Base-by-base conservation (phyloP, 2,888 invertebrate genomes). In the Eustalomyia histrio region DNA sequence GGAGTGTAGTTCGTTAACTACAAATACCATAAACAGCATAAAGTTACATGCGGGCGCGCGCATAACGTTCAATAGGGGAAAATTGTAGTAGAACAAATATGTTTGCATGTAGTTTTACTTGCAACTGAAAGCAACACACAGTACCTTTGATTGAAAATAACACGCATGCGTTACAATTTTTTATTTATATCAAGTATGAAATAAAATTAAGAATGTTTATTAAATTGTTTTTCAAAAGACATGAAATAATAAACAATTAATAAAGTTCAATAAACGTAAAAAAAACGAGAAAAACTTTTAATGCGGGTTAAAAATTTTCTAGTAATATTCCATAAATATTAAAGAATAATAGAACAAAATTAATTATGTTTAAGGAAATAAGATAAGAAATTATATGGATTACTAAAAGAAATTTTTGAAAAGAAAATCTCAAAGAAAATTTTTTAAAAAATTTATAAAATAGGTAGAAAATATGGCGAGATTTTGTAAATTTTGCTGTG, bases 31-130 rank as follows among this genome's bases (percentile, higher is more conserved):
- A 53, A 17, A 21, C 18, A 58, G 78, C 78, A 81, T 78, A 67
- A 78, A 69, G 78, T 72, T 78, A 67, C 67, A 81, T 81, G 81
- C 81, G 81, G 81, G 81, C 81, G 73, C 71, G 69, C 68, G 65
- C 65, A 63, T 52, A 58, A 61, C 24, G 8, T 53, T 0, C 9
- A 39, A 53, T 72, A 43, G 74, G 69, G 60, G 57, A 35, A 61
- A 47, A 47, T 24, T 39, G 21, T 12, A 18, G 21, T 21, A 39
- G 17, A 53, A 53, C 3, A 29, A 29, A 29, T 29, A n/a, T n/a
- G n/a, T n/a, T n/a, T n/a, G n/a, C n/a, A n/a, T n/a, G n/a, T n/a
- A n/a, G n/a, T n/a, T n/a, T n/a, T n/a, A 29, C 29, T 29, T 29
- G 17, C 33, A 53, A 47, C 24, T 63, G 14, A 14, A 47, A n/a